A percentile compares a stretch with the other conserved stretches of the same genome.
Evolutionary conservation across 1,140 invertebrate species (phyloP).

Genomic region (Aphelinus atriplicis): DNA sequence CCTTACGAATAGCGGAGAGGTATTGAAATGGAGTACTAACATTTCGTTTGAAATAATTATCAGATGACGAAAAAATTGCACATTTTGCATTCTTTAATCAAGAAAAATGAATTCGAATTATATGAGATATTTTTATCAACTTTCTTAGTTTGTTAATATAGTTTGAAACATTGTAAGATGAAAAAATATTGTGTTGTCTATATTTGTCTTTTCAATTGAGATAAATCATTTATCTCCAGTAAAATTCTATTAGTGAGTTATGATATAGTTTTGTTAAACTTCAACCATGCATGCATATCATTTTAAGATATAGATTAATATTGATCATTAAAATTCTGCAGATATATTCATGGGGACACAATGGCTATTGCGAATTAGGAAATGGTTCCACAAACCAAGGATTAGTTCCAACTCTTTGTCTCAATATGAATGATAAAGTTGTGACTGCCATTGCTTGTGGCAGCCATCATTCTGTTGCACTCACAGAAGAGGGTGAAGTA

Average conservation of each 20-base stretch:
- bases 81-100: conserved; percentile 17
- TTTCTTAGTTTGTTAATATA: too few relatives aligned
- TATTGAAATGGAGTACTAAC: conserved; percentile 45
- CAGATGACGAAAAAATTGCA: not conserved
- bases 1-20: conserved; percentile 69
- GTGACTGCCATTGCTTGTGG: conserved; percentile 72
- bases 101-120: not conserved
- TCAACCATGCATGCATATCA: too few relatives aligned
- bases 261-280: too few relatives aligned
- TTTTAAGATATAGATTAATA: not conserved
- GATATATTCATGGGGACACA: conserved; percentile 75
- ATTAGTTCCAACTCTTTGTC: conserved; percentile 65
- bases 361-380: conserved; percentile 73
- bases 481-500: conserved; percentile 73
- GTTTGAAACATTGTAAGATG: too few relatives aligned
- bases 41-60: conserved; percentile 20
- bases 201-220: too few relatives aligned
- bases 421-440: conserved; percentile 64
- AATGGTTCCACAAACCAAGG: conserved; percentile 72
- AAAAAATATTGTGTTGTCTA: too few relatives aligned
- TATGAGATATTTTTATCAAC: too few relatives aligned
- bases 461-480: conserved; percentile 72
- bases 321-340: conserved; percentile 29
- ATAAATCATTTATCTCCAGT: too few relatives aligned
- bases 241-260: too few relatives aligned